Conservation (phyloP, 2,888 invertebrate species). For the Pimpla rufipes region DNA sequence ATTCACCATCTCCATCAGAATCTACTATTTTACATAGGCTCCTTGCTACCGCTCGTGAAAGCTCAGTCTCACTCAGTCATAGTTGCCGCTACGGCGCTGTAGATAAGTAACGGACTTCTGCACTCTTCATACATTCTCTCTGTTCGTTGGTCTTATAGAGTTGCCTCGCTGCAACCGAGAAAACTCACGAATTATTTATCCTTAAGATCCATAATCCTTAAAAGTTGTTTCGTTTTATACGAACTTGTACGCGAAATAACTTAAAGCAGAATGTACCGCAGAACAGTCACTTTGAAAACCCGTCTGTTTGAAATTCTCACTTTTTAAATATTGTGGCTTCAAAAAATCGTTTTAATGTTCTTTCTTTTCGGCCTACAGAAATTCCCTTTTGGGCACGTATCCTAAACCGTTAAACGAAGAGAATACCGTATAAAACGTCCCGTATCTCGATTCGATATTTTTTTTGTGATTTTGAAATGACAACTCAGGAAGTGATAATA, state of each 20-base stretch:
- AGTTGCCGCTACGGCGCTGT: slow-evolving; percentile 23
- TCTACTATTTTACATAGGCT: slow-evolving; percentile 55
- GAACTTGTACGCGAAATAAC: background rate
- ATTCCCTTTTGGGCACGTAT: no score
- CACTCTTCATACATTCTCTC: slow-evolving; percentile 57
- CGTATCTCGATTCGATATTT: no score
- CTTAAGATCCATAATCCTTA: slow-evolving; percentile 44
- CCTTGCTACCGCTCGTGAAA: slow-evolving; percentile 14
- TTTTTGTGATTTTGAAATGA: no score
- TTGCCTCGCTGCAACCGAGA: slow-evolving; percentile 44
- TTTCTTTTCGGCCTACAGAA: no score
- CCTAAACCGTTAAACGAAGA: no score
- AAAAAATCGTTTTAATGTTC: no score
- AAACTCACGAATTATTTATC: slow-evolving; percentile 57
- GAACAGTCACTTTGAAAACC: no score
- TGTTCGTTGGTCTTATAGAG: slow-evolving; percentile 52
- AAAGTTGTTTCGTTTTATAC: slow-evolving; percentile 37
- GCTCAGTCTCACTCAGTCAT: slow-evolving; percentile 23
- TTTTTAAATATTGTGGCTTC: no score
- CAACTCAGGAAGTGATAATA: no score
- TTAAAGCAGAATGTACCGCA: no score
- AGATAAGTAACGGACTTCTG: slow-evolving; percentile 40
- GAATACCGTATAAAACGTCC: no score
- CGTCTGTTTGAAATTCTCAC: no score
- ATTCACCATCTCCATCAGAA: slow-evolving; percentile 57